Evolutionary conservation across 2,113 vertebrate species (phyloP).

Genomic region (Guaruba guarouba): DNA sequence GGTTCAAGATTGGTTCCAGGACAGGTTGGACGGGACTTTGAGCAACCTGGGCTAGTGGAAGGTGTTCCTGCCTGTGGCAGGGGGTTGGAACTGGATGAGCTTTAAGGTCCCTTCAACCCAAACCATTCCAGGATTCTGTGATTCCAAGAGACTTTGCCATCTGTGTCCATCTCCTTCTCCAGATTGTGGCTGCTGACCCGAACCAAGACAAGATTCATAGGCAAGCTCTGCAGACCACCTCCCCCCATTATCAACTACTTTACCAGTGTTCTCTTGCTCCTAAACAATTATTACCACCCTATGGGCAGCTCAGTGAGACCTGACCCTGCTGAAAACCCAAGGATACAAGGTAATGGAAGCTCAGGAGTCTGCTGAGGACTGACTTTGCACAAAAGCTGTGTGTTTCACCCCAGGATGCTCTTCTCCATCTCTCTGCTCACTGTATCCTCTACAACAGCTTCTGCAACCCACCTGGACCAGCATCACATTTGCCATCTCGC

Average conservation of each 20-base stretch:
- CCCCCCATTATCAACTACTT: not conserved
- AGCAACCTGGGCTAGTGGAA: not conserved
- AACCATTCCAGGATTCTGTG: not conserved
- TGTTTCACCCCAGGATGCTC: not conserved
- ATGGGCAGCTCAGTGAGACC: not conserved
- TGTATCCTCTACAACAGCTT: not conserved
- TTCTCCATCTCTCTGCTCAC: not conserved
- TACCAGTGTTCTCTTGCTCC: not conserved
- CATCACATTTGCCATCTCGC: not conserved
- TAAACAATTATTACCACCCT: not conserved
- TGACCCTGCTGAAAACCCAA: not conserved
- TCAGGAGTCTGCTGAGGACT: not conserved
- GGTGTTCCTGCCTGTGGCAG: not conserved
- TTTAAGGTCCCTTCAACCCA: not conserved
- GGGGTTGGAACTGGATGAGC: not conserved
- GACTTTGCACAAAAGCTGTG: fast-evolving
- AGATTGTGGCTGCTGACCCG: not conserved
- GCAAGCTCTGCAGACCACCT: not conserved
- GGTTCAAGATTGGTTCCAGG: not conserved
- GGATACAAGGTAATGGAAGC: not conserved
- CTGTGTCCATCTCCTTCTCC: not conserved
- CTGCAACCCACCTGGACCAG: not conserved
- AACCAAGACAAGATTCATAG: not conserved
- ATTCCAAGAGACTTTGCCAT: not conserved
- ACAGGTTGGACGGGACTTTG: not conserved